Evolutionary conservation across 2,888 invertebrate genomes (phyloP).

Genomic region (Sphecodes monilicornis): DNA sequence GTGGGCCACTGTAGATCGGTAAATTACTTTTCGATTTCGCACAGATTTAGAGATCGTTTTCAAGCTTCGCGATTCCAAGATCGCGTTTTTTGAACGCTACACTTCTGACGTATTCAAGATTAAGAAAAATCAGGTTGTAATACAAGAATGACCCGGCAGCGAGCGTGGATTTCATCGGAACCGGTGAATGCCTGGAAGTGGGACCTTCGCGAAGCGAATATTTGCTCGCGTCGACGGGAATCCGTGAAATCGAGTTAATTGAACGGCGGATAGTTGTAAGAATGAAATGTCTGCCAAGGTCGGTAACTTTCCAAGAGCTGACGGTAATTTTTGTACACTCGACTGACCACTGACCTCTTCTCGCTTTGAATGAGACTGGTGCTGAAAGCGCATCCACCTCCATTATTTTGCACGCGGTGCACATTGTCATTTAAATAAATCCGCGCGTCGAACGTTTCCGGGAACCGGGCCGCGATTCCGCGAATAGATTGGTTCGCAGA

Average conservation of each 20-base stretch:
- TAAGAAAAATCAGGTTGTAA: neutral
- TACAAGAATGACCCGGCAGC: neutral
- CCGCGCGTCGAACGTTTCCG: slow-evolving; percentile 26
- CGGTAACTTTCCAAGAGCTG: slow-evolving; percentile 76
- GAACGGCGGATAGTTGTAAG: slow-evolving; percentile 25
- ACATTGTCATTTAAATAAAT: slow-evolving; percentile 49
- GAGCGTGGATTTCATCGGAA: no score
- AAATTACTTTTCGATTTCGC: no score
- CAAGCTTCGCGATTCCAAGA: no score
- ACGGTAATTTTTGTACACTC: slow-evolving; percentile 57
- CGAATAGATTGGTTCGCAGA: neutral
- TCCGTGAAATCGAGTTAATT: slow-evolving; percentile 35
- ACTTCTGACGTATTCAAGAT: no score
- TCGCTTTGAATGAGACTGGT: slow-evolving; percentile 38
- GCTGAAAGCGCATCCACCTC: slow-evolving; percentile 29
- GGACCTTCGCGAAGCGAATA: neutral
- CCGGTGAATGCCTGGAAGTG: no score
- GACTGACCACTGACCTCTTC: slow-evolving; percentile 58
- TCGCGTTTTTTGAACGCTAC: no score
- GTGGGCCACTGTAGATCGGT: no score
- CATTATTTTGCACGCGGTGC: slow-evolving; percentile 24
- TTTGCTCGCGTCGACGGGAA: neutral
- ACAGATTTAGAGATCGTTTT: no score
- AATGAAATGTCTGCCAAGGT: slow-evolving; percentile 77
- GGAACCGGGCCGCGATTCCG: neutral